These are phyloP conservation scores for Ochropleura plecta DNA, from an alignment of 2,888 invertebrate species.

Conservation along the genomic window DNA sequence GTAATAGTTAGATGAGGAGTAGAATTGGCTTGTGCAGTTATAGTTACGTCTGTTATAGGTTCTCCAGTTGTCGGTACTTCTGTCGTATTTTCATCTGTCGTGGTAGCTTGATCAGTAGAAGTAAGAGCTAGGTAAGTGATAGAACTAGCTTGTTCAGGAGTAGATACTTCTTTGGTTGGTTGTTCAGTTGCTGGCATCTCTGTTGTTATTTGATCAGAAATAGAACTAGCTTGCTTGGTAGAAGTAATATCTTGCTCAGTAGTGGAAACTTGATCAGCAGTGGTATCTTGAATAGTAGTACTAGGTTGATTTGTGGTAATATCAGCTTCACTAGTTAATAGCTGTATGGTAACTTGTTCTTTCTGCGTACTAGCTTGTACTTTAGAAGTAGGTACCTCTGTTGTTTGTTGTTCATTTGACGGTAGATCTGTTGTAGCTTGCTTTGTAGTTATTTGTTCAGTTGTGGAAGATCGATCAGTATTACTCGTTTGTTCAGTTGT, in stretches of 20 bases:
- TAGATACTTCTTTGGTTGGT: neutral
- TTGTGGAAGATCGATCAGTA: neutral
- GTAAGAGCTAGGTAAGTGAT: neutral
- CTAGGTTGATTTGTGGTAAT: neutral
- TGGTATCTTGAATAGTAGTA: too few species aligned
- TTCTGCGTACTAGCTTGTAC: neutral
- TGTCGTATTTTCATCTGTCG: too few species aligned
- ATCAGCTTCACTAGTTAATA: neutral
- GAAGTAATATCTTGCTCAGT: neutral
- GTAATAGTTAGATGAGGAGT: neutral
- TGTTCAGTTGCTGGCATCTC: neutral
- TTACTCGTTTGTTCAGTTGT: neutral
- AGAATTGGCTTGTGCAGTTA: neutral
- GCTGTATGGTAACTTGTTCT: neutral
- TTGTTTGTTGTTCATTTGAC: neutral
- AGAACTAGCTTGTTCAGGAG: neutral
- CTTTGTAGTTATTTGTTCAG: neutral
- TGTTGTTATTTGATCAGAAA: neutral
- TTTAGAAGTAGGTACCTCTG: neutral
- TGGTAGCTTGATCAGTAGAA: neutral
- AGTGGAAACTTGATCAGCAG: slow-evolving; percentile 1
- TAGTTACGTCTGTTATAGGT: neutral
- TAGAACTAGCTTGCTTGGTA: neutral
- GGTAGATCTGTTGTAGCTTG: neutral
- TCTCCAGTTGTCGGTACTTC: too few species aligned